These are phyloP conservation scores for Dasysyrphus albostriatus DNA, from an alignment of 2,888 invertebrate genomes.

Conservation along the genomic window DNA sequence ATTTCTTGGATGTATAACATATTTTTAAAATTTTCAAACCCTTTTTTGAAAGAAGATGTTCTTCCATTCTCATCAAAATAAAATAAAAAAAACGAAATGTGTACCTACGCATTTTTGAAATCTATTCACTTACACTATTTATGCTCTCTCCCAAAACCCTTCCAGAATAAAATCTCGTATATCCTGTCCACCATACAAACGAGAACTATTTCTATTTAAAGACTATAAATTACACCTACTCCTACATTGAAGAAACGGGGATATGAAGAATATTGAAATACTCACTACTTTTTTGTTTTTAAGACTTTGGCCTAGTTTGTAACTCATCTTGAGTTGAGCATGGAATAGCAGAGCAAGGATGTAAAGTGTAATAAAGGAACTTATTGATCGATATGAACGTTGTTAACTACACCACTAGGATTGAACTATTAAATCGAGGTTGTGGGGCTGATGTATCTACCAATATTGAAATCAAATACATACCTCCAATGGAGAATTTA, in stretches of 20 bases:
- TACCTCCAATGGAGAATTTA: neutral
- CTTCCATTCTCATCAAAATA: too few species aligned
- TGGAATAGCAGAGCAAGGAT: conserved; percentile 10
- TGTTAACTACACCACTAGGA: conserved; percentile 12
- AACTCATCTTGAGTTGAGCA: neutral
- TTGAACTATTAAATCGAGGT: neutral
- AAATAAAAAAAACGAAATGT: too few species aligned
- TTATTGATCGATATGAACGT: conserved; percentile 32
- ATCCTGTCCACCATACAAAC: too few species aligned
- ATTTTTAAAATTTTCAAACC: too few species aligned
- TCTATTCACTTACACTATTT: too few species aligned
- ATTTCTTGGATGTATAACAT: too few species aligned
- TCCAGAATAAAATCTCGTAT: too few species aligned
- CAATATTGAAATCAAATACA: neutral
- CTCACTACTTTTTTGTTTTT: neutral
- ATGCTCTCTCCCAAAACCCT: too few species aligned
- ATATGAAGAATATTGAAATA: conserved; percentile 14
- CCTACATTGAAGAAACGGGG: too few species aligned
- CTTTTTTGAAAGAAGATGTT: too few species aligned
- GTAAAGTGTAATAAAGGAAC: neutral
- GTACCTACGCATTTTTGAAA: too few species aligned
- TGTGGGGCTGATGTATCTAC: neutral
- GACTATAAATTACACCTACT: conserved; percentile 28
- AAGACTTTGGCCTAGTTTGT: conserved; percentile 51
- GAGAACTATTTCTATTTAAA: neutral